These are phyloP conservation scores for Mesorhabditis belari DNA, from an alignment of 2,888 invertebrate genomes.

Conservation along the genomic window DNA sequence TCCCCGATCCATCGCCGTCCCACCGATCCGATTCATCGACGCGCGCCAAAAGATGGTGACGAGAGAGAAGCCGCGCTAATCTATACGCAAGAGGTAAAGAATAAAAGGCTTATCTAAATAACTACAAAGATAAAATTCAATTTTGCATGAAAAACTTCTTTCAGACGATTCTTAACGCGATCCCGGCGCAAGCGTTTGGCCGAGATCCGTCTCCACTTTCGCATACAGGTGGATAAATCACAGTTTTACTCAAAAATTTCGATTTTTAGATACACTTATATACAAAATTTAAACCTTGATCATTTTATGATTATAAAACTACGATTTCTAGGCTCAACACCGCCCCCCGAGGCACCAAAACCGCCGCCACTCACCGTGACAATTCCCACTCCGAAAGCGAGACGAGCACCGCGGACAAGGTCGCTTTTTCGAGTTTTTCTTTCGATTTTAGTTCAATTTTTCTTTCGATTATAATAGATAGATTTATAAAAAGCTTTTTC, in stretches of 20 bases:
- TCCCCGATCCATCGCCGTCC: not conserved
- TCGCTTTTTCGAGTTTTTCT: too few relatives aligned
- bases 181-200: not conserved
- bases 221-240: not conserved
- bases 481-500: not conserved
- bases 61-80: not conserved
- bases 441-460: too few relatives aligned
- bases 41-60: not conserved
- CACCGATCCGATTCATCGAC: not conserved
- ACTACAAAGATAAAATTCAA: too few relatives aligned
- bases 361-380: slow-evolving; percentile 1
- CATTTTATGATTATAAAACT: too few relatives aligned
- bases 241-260: not conserved
- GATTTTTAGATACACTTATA: not conserved
- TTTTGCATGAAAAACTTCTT: not conserved
- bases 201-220: not conserved
- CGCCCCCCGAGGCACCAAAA: not conserved
- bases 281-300: too few relatives aligned
- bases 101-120: too few relatives aligned
- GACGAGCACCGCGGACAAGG: slow-evolving; percentile 11
- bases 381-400: slow-evolving; percentile 10
- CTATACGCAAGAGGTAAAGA: not conserved
- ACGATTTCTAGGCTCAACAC: not conserved
- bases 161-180: not conserved
- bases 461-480: not conserved